Evolutionary conservation across 2,113 vertebrate genomes (phyloP), one percentile per base, ranked within the genome.

Genomic region (Turnix velox): DNA sequence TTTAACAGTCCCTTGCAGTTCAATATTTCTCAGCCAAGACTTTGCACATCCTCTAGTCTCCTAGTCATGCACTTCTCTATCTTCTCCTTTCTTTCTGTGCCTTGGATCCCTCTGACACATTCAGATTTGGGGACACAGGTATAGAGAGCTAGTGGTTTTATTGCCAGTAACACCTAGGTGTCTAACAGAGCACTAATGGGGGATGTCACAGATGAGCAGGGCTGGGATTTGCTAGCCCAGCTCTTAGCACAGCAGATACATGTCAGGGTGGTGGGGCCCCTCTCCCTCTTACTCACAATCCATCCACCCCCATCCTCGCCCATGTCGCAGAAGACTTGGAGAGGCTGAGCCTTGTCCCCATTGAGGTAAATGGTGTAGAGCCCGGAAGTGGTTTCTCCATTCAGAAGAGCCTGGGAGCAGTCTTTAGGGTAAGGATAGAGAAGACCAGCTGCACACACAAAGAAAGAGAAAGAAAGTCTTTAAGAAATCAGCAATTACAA

Each of bases 321-420:
- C 99, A 99, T 99, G 97, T 99, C 99, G 2, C 99, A 99, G 98
- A 97, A 99, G 58, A 99, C 99, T 84, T 99, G 97, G 75, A 98
- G 74, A 3, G 98, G 97, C 96, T 99, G 99, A 66, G 92, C 95
- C 94, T 98, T 98, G 65, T 99, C 97, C 33, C 99, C 99, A 2
- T 98, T 97, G 91, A 99, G 75, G 81, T 99, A 99, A 87, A 99
- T 95, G 5, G 98, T 99, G 94, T 99, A 98, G 79, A 99, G 88
- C n/a, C 98, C 99, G 19, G 99, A 98, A 39, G 97, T 89, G 6
- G 96, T 96, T 84, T 99, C 99, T 27, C 99, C 99, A 18, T 99
- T 99, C 87, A 99, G 96, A 48, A 99, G 97, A 8, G 98, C 98
- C 95, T 99, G 99, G 57, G 99, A 99, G 87, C 99, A 99, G 96